phyloP scores from a whole-genome alignment of 1,140 invertebrate species.

The Heterodera carotae region DNA sequence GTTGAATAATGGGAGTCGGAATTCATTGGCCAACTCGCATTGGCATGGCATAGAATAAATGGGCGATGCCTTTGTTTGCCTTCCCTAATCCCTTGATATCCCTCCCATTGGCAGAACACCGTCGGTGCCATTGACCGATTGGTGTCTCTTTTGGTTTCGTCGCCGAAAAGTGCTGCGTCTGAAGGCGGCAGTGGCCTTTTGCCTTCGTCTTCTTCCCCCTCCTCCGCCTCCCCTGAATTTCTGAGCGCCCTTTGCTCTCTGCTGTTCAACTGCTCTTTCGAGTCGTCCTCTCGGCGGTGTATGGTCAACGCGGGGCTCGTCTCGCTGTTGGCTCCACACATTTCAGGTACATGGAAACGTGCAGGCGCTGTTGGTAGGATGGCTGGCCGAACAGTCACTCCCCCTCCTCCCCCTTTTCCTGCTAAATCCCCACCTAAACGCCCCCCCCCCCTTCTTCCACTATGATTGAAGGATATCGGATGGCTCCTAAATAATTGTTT shows the following conservation, averaged over 20 bases:
- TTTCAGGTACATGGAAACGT: conserved; percentile 72
- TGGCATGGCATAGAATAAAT: no score
- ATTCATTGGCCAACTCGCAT: no score
- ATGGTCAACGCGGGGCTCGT: conserved; percentile 87
- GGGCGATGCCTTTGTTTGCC: neutral
- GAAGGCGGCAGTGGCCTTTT: neutral
- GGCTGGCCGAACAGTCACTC: no score
- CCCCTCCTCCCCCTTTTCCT: no score
- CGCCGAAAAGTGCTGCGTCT: neutral
- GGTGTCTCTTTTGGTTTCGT: conserved; percentile 67
- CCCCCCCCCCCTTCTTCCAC: no score
- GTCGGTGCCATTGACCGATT: conserved; percentile 69
- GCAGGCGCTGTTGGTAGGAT: no score
- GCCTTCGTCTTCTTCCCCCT: conserved; percentile 26
- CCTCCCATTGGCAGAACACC: conserved; percentile 44
- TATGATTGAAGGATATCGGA: no score
- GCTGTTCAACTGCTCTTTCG: conserved; percentile 95
- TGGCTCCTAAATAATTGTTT: no score
- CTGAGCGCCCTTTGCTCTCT: conserved; percentile 83
- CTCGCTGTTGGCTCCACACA: conserved; percentile 82
- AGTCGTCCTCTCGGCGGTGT: conserved; percentile 79
- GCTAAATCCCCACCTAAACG: no score
- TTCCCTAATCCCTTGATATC: neutral
- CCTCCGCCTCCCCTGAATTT: conserved; percentile 73
- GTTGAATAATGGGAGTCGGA: no score